Conservation (phyloP, 1,140 invertebrate genomes). For the Micrasema minimum region DNA sequence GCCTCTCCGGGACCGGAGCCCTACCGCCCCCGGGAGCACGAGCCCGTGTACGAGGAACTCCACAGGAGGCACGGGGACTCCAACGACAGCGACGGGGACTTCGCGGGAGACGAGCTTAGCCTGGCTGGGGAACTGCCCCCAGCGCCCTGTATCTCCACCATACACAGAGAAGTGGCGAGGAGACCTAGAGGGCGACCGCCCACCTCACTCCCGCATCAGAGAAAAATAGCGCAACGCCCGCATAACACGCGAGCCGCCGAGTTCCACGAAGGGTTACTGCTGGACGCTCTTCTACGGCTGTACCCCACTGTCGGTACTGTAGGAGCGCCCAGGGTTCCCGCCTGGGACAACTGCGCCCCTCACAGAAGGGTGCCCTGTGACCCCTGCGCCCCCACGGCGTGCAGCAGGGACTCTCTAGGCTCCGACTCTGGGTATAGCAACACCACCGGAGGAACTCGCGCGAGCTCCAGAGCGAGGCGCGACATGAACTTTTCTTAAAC, state of each 20-base stretch:
- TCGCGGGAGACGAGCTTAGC: constrained; percentile 66
- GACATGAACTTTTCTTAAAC: constrained; percentile 49
- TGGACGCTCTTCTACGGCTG: constrained; percentile 69
- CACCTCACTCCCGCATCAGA: constrained; percentile 61
- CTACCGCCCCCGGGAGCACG: constrained; percentile 55
- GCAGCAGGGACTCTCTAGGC: constrained; percentile 62
- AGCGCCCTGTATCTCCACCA: constrained; percentile 49
- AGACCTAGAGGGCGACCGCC: constrained; percentile 56
- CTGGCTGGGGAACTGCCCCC: constrained; percentile 64
- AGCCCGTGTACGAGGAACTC: constrained; percentile 64
- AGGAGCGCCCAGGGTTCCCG: constrained; percentile 56
- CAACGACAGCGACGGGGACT: constrained; percentile 64
- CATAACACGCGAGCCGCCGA: constrained; percentile 59
- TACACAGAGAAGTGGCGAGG: constrained; percentile 58
- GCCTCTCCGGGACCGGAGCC: constrained; percentile 50
- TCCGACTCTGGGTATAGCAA: constrained; percentile 71
- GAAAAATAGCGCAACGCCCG: constrained; percentile 61
- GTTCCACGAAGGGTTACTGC: constrained; percentile 68
- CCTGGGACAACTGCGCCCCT: constrained; percentile 56
- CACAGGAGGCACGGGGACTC: constrained; percentile 60
- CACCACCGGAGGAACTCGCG: constrained; percentile 67
- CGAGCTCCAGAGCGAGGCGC: constrained; percentile 58
- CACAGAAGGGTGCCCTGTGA: constrained; percentile 60
- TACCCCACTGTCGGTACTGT: constrained; percentile 69
- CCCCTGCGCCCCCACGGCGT: constrained; percentile 62